Percentiles rank a stretch among this genome's conserved stretches.
These are phyloP conservation scores for Mamestra configurata DNA, from an alignment of 1,140 invertebrate genomes.

Conservation along the genomic window DNA sequence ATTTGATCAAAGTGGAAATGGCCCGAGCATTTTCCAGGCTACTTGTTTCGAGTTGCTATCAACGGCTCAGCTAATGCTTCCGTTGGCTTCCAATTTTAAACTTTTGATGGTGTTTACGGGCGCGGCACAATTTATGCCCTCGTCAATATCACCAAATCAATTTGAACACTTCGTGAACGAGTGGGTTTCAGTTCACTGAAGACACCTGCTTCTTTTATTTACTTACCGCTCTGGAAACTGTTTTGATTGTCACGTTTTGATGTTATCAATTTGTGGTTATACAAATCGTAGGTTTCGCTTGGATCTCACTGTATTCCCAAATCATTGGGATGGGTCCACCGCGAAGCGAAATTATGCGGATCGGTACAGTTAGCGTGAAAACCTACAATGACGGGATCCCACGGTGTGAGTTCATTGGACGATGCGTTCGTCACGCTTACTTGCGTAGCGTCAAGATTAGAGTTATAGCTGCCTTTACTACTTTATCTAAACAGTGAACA, in stretches of 20 bases:
- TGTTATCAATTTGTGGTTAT: constrained; percentile 64
- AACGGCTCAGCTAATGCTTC: constrained; percentile 83
- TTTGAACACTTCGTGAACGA: constrained; percentile 42
- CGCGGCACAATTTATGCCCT: constrained; percentile 64
- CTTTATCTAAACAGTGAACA: constrained; percentile 41
- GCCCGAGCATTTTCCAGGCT: constrained; percentile 75
- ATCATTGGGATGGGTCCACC: constrained; percentile 57
- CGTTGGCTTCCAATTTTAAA: constrained; percentile 80
- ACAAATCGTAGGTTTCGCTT: constrained; percentile 47
- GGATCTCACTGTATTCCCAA: constrained; percentile 50
- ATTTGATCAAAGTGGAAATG: constrained; percentile 84
- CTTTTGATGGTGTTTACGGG: constrained; percentile 79
- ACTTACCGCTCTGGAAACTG: neutral
- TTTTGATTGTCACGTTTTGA: constrained; percentile 37
- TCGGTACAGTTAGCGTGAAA: constrained; percentile 72
- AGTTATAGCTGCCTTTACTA: constrained; percentile 58
- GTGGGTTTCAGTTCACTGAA: neutral
- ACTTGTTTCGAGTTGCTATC: constrained; percentile 81
- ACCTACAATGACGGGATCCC: constrained; percentile 75
- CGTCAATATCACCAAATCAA: constrained; percentile 61
- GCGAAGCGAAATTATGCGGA: constrained; percentile 67
- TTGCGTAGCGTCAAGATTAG: constrained; percentile 64
- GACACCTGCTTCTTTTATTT: constrained; percentile 40
- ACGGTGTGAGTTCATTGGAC: constrained; percentile 71
- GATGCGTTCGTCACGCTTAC: constrained; percentile 69